Base-by-base conservation (phyloP, 2,888 invertebrate genomes). In the Seira ritae region DNA sequence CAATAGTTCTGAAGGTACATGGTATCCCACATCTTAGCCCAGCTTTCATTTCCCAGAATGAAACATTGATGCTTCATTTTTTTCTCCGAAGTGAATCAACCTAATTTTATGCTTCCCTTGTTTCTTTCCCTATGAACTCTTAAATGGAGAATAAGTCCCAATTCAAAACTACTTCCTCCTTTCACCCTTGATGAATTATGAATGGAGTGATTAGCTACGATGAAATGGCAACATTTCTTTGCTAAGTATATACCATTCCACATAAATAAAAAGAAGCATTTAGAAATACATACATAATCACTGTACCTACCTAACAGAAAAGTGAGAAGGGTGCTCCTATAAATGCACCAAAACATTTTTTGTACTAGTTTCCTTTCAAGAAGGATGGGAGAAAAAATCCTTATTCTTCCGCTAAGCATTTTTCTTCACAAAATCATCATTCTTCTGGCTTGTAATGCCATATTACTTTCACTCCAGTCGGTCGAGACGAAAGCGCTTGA, bases 391-490 rank as follows among this genome's bases (percentile, higher is more conserved):
- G n/a, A n/a, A n/a, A n/a, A n/a, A n/a, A n/a, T n/a, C n/a, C n/a
- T n/a, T n/a, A n/a, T n/a, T n/a, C n/a, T n/a, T n/a, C n/a, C n/a
- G n/a, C n/a, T n/a, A n/a, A n/a, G n/a, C n/a, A n/a, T n/a, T n/a
- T n/a, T n/a, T n/a, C n/a, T n/a, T n/a, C n/a, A n/a, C n/a, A n/a
- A 68, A 69, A 24, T 76, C 55, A 24, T 15, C 2, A 67, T 67
- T 19, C 22, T 6, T 12, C 8, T 12, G 22, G 17, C 22, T 31
- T 76, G 68, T 31, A 68, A 76, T 69, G 69, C 23, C 31, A 69
- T 19, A 69, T 76, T 76, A 76, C 67, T 69, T 69, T 76, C 76
- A 68, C 76, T 69, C 55, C 37, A 76, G 62, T 62, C 75, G 67
- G 68, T 69, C 55, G 60, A 68, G 19, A 24, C 19, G 68, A 68